Evolutionary conservation across 2,888 invertebrate genomes (phyloP), one percentile per base, ranked within the genome.

Genomic region (Dicycla oo): DNA sequence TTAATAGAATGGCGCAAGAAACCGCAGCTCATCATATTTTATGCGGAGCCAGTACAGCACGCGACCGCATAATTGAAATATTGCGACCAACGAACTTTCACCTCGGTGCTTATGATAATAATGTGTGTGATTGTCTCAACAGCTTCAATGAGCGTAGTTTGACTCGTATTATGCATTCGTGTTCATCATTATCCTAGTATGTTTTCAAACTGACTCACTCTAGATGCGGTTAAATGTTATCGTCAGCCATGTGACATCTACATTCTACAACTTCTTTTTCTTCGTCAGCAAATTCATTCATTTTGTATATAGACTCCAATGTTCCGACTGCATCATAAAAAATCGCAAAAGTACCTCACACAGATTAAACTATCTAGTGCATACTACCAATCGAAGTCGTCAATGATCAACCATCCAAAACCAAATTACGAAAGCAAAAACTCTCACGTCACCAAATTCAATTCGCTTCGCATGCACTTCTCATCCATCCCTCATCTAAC

Each of bases 11-110:
- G 83, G 23, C 58, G 64, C 70, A 75, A 70, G 69, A 76, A 84
- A 91, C 89, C 89, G 81, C 91, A 91, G 82, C 82, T 88, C 91
- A 90, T 91, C 90, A 86, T 78, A 79, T 73, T 73, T 73, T 68
- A 85, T 87, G 79, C 34, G 20, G 83, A 86, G 86, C 87, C 84
- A 86, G 83, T 87, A 88, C 86, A 84, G 85, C 86, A 81, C 78
- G 84, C 84, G 83, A 89, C 84, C 75, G 67, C 85, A 74, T 80
- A 84, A 83, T 85, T 83, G 82, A 84, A 81, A 82, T 80, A 81
- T 80, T 79, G 69, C 69, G 67, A 76, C 68, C 73, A 71, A 80
- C 69, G 66, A 84, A 86, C 87, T 89, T 88, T 90, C 87, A 86
- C 87, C 84, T 79, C 73, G 53, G 71, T 73, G 67, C 72, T 71